These are phyloP conservation scores for Dendroctonus ponderosae DNA, from an alignment of 1,140 invertebrate species.

Conservation along the genomic window DNA sequence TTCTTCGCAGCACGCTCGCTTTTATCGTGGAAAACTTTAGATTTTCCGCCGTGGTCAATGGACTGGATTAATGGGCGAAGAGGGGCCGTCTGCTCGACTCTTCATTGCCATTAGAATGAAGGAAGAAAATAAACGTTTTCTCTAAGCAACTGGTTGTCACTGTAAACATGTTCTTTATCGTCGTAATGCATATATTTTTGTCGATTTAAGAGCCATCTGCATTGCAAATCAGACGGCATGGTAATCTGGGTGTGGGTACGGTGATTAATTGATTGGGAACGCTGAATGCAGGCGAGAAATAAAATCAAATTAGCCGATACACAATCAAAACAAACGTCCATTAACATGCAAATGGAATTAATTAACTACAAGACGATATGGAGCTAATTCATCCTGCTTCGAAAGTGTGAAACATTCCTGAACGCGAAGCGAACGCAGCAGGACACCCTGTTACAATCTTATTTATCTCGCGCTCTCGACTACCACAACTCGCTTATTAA, in stretches of 20 bases:
- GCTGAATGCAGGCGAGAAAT: neutral
- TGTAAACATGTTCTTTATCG: too few relatives aligned
- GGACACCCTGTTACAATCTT: conserved; percentile 48
- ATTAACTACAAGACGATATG: conserved; percentile 32
- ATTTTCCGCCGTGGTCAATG: too few relatives aligned
- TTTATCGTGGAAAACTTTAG: too few relatives aligned
- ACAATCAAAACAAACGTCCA: neutral
- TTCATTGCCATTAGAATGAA: too few relatives aligned
- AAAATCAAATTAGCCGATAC: neutral
- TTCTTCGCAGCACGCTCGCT: too few relatives aligned
- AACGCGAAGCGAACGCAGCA: conserved; percentile 42
- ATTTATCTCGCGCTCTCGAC: conserved; percentile 43
- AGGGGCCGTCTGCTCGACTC: too few relatives aligned
- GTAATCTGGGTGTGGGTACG: neutral
- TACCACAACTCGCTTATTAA: conserved; percentile 45
- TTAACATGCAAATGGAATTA: conserved; percentile 24
- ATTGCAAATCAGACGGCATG: too few relatives aligned
- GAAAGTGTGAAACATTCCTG: conserved; percentile 49
- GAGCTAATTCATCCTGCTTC: conserved; percentile 47
- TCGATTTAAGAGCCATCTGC: too few relatives aligned
- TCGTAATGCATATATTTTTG: too few relatives aligned
- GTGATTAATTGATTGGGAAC: neutral
- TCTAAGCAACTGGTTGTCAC: too few relatives aligned
- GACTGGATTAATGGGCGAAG: too few relatives aligned
- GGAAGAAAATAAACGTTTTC: too few relatives aligned